phyloP scores from a whole-genome alignment of 2,797 vertebrate species.

The Ctenochaetus hawaiiensis region DNA sequence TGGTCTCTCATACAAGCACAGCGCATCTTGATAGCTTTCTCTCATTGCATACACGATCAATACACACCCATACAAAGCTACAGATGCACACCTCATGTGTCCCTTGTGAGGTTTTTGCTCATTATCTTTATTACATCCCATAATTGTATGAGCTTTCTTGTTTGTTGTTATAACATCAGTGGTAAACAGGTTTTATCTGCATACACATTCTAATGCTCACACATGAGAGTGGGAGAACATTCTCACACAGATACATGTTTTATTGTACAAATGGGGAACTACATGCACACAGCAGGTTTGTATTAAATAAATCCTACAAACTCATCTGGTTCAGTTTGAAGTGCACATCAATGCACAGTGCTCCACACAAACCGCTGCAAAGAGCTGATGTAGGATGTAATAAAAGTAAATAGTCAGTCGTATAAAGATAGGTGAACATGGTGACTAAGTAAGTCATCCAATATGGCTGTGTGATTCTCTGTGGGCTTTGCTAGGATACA shows the following conservation, averaged over 20 bases:
- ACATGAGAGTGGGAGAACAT: slow-evolving; percentile 10
- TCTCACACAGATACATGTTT: slow-evolving; percentile 41
- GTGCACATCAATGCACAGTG: slow-evolving; percentile 19
- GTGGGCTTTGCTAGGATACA: slow-evolving; percentile 3
- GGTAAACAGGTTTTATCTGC: slow-evolving; percentile 31
- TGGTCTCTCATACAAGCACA: slow-evolving; percentile 12
- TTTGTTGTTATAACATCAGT: slow-evolving; percentile 58
- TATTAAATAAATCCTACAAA: too few relatives aligned
- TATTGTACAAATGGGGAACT: slow-evolving; percentile 47
- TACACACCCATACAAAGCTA: slow-evolving; percentile 6
- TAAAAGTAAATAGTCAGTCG: slow-evolving; percentile 55
- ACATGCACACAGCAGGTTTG: too few relatives aligned
- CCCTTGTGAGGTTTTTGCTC: slow-evolving; percentile 61
- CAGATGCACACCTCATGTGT: slow-evolving; percentile 17
- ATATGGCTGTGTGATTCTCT: slow-evolving; percentile 1
- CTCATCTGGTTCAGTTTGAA: slow-evolving; percentile 45
- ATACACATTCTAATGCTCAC: slow-evolving; percentile 26
- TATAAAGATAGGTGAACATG: slow-evolving; percentile 40
- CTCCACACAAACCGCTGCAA: slow-evolving; percentile 25
- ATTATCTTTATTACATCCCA: slow-evolving; percentile 72
- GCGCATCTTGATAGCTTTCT: slow-evolving; percentile 5
- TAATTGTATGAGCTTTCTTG: slow-evolving; percentile 68
- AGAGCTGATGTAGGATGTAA: slow-evolving; percentile 54
- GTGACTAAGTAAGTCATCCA: slow-evolving; percentile 42
- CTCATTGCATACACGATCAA: slow-evolving; percentile 7